These are phyloP conservation scores for Drosophila malerkotliana DNA, from an alignment of 1,140 invertebrate species.

Conservation along the genomic window DNA sequence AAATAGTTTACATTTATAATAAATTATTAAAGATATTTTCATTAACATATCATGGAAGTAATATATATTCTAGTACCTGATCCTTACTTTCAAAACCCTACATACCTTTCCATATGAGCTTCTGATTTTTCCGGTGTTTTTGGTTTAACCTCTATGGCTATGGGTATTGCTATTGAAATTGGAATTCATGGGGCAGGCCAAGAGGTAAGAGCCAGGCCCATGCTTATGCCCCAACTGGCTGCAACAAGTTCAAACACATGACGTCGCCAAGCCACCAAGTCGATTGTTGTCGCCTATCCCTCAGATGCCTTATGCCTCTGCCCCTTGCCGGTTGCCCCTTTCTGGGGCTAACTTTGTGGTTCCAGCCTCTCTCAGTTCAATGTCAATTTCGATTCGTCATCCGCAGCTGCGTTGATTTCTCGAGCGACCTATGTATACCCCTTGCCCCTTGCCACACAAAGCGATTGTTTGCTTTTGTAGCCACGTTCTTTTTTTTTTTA, in stretches of 20 bases:
- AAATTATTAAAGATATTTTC: no score
- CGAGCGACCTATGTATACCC: slow-evolving; percentile 54
- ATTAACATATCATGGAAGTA: no score
- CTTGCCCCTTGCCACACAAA: slow-evolving; percentile 1
- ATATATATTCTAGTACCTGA: no score
- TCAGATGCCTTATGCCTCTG: not conserved
- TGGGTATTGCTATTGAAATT: slow-evolving; percentile 48
- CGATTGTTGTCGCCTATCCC: slow-evolving; percentile 39
- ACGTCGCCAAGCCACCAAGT: slow-evolving; percentile 29
- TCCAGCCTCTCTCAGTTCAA: slow-evolving; percentile 69
- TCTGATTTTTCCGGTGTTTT: slow-evolving; percentile 6
- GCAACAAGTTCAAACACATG: slow-evolving; percentile 72
- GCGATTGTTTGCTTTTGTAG: slow-evolving; percentile 60
- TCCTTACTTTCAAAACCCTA: no score
- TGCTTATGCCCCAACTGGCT: slow-evolving; percentile 42
- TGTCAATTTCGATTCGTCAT: slow-evolving; percentile 83
- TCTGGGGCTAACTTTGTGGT: slow-evolving; percentile 4
- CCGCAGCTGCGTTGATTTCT: slow-evolving; percentile 82
- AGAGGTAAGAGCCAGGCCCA: slow-evolving; percentile 37
- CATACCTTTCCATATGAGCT: not conserved
- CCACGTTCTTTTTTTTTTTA: slow-evolving; percentile 66
- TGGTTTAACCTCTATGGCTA: slow-evolving; percentile 32
- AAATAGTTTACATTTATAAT: no score
- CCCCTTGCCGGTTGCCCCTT: not conserved
- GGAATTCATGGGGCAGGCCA: slow-evolving; percentile 56